phyloP scores from a whole-genome alignment of 2,113 vertebrate genomes.

The Nannospalax galili region DNA sequence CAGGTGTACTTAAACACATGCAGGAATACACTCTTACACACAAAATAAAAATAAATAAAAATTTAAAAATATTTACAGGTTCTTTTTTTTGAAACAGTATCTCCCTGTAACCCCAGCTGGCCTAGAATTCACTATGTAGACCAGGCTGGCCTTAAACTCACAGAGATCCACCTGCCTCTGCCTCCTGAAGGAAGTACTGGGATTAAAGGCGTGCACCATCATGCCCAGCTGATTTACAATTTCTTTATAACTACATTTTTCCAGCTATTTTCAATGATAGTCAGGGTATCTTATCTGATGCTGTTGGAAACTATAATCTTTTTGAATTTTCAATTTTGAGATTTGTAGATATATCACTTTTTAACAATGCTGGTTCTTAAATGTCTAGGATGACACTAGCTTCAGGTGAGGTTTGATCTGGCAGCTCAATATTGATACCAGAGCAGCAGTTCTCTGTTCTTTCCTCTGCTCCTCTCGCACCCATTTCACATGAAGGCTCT shows the following conservation, averaged over 20 bases:
- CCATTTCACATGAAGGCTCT: not conserved
- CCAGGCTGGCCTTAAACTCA: too few relatives aligned
- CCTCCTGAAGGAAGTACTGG: too few relatives aligned
- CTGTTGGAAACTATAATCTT: not conserved
- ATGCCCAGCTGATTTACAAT: too few relatives aligned
- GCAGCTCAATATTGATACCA: not conserved
- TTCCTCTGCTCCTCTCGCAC: not conserved
- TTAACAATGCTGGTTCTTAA: not conserved
- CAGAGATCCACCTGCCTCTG: too few relatives aligned
- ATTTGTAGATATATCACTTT: not conserved
- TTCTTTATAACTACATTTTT: constrained; percentile 13
- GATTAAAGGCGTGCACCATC: too few relatives aligned
- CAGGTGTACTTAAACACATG: too few relatives aligned
- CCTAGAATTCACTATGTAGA: too few relatives aligned
- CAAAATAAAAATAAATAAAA: too few relatives aligned
- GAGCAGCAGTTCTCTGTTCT: not conserved
- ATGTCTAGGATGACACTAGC: not conserved
- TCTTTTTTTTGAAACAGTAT: too few relatives aligned
- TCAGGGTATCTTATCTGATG: not conserved
- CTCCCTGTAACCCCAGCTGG: too few relatives aligned
- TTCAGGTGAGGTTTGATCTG: not conserved
- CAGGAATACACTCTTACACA: too few relatives aligned
- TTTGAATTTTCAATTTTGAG: constrained; percentile 7
- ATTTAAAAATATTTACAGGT: too few relatives aligned
- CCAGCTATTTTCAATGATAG: not conserved